Evolutionary conservation across 2,888 invertebrate species (phyloP), one percentile per base, ranked within the genome.

Genomic region (Eumerus sabulonum): DNA sequence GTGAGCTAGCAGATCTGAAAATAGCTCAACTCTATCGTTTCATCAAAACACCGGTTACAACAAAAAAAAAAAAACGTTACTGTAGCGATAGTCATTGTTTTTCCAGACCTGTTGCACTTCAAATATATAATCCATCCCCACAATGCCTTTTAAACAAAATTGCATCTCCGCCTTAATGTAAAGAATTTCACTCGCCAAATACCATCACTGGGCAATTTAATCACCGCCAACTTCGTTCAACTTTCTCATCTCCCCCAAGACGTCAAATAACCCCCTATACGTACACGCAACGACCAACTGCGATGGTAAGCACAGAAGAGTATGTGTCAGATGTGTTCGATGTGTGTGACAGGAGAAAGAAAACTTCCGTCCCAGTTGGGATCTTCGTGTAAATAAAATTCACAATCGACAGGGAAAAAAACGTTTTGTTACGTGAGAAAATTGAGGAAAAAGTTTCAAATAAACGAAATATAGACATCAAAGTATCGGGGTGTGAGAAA

Each of bases 311-410:
- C 57, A 3, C 4, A 19, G 11, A 42, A 50, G 18, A 51, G 68
- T 74, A 54, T 79, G 68, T 51, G 68, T 59, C 67, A 68, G 74
- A 79, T 73, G n/a, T n/a, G n/a, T 79, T 79, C 60, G 68, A 74
- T 79, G 77, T 74, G 68, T 79, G 60, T 12, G 74, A 63, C 60
- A 16, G 59, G 79, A 74, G 79, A 79, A 74, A 79, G 79, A 79
- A 79, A 79, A 59, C 44, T 63, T 74, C 74, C 63, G 54, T 79
- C 74, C 17, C 40, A 9, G 51, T 47, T 50, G 51, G 59, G 38
- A 38, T n/a, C 19, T 67, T 74, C 59, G 42, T 70, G 74, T 74
- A 64, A 79, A 79, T 79, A 74, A 2, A 27, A 27, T 27, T 27
- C 7, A 4, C 27, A n/a, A n/a, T n/a, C 9, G 35, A 17, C 38